phyloP scores from a whole-genome alignment of 2,113 vertebrate species.

The Cricetomys ansorgei region DNA sequence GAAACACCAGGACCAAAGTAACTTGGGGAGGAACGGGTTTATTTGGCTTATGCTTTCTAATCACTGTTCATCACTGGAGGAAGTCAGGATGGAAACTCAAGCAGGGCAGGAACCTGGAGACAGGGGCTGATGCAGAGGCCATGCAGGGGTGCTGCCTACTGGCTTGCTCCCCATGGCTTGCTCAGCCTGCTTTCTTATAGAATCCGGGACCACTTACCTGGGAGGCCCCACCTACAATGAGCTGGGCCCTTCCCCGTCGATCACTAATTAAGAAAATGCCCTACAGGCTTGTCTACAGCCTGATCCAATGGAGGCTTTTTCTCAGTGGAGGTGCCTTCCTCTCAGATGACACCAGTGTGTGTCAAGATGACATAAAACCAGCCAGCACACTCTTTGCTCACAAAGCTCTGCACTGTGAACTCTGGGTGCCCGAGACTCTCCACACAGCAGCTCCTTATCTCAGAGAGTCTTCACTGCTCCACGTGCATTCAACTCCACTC shows the following conservation, averaged over 20 bases:
- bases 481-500: not conserved
- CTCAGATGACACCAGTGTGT: not conserved
- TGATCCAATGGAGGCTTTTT: rapidly evolving
- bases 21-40: not conserved
- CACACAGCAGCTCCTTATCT: not conserved
- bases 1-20: not conserved
- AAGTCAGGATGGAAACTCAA: not conserved
- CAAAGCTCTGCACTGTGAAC: not conserved
- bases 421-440: not conserved
- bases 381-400: no score
- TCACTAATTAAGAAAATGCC: not conserved
- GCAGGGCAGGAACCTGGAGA: not conserved
- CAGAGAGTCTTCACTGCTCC: no score
- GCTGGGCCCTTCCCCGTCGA: not conserved
- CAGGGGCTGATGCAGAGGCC: not conserved
- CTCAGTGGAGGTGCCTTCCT: not conserved
- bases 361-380: not conserved
- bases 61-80: no score
- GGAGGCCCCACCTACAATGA: not conserved
- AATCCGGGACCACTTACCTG: not conserved
- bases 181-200: not conserved
- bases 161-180: not conserved
- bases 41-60: not conserved
- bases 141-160: not conserved
- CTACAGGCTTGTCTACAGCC: not conserved